Evolutionary conservation across 2,113 vertebrate species (phyloP).

Genomic region (Pogona vitticeps): DNA sequence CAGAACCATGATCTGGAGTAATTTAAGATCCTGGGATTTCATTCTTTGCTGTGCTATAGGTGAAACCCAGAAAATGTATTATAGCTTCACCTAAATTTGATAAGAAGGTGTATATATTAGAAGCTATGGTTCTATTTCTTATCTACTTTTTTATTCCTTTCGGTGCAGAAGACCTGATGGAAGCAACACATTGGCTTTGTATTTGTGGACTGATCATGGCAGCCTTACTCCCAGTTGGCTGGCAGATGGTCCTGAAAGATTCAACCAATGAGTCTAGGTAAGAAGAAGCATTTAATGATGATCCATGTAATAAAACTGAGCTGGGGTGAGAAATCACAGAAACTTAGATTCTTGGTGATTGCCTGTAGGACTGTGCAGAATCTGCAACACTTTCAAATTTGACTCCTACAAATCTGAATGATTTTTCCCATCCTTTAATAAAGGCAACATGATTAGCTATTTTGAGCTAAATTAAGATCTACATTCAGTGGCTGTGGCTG

Average conservation of each 20-base stretch:
- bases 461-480: not conserved
- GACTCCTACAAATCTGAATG: not conserved
- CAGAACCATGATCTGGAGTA: not conserved
- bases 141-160: not conserved
- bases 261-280: slow-evolving; percentile 63
- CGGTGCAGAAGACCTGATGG: slow-evolving; percentile 47
- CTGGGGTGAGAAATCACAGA: not conserved
- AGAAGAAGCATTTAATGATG: not conserved
- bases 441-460: not conserved
- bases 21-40: not conserved
- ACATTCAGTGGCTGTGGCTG: not conserved
- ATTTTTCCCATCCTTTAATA: not conserved
- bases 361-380: not conserved
- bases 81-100: not conserved
- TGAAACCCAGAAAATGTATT: not conserved
- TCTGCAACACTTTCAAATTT: not conserved
- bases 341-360: not conserved
- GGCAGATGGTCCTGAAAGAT: slow-evolving; percentile 58
- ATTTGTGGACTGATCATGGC: slow-evolving; percentile 65
- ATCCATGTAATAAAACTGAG: not conserved
- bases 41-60: not conserved
- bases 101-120: fast-evolving
- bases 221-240: slow-evolving; percentile 51
- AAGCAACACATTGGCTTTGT: slow-evolving; percentile 24
- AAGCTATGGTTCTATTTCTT: fast-evolving